Percentiles rank a stretch among this genome's conserved stretches.
Conservation (phyloP, 1,140 invertebrate species). For the Cotesia chilonis region DNA sequence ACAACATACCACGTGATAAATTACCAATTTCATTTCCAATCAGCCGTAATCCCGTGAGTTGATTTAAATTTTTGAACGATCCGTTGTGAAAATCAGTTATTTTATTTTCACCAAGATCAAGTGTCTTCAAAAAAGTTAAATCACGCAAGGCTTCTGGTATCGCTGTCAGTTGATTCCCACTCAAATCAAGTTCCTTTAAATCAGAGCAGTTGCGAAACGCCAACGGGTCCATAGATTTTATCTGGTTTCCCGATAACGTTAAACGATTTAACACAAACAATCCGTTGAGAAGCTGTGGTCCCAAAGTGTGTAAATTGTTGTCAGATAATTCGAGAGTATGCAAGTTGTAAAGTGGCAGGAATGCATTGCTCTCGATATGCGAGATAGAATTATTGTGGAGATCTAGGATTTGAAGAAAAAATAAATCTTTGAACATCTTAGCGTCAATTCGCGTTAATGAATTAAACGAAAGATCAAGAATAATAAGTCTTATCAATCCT, state of each 20-base stretch:
- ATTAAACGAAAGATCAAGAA: slow-evolving; percentile 87
- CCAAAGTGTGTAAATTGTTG: slow-evolving; percentile 83
- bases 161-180: slow-evolving; percentile 81
- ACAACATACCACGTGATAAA: slow-evolving; percentile 84
- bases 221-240: slow-evolving; percentile 80
- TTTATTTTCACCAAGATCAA: slow-evolving; percentile 88
- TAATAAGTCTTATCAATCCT: slow-evolving; percentile 83
- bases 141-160: slow-evolving; percentile 86
- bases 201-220: slow-evolving; percentile 92
- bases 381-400: slow-evolving; percentile 87
- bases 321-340: slow-evolving; percentile 86
- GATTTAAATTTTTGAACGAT: slow-evolving; percentile 83
- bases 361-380: slow-evolving; percentile 86
- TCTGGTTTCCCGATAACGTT: slow-evolving; percentile 84
- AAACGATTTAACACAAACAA: slow-evolving; percentile 84
- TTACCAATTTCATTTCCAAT: slow-evolving; percentile 89
- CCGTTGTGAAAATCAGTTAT: slow-evolving; percentile 82
- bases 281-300: slow-evolving; percentile 84
- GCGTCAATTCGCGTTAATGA: slow-evolving; percentile 82
- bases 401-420: slow-evolving; percentile 86
- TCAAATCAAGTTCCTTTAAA: slow-evolving; percentile 88
- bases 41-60: slow-evolving; percentile 82
- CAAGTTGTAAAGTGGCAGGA: slow-evolving; percentile 84
- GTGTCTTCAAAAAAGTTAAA: slow-evolving; percentile 81
- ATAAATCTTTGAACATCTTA: slow-evolving; percentile 86